Base-by-base conservation (phyloP, 2,888 invertebrate species). In the Yponomeuta sedellus region DNA sequence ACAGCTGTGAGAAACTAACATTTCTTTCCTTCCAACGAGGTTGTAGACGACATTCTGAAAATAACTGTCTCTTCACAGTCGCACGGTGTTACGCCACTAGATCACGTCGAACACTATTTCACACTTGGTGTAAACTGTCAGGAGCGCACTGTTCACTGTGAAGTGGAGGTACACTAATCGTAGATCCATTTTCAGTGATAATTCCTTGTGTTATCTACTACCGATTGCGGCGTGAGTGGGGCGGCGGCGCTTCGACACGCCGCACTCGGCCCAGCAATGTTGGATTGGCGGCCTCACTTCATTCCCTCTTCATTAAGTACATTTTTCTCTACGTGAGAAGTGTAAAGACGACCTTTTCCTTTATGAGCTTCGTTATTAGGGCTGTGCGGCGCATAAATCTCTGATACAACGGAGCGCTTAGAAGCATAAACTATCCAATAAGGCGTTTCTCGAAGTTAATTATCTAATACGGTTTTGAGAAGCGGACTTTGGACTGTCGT, bases 131-230 rank as follows among this genome's bases (percentile, higher is more conserved):
- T 81, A 80, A 79, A 83, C 77, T 80, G 79, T 81, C 76, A 75
- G 79, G 79, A 79, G 78, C 75, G 79, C 75, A 75, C 75, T 75
- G 71, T 74, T 78, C 72, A 74, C 74, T 79, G 78, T 78, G 74
- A 76, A 78, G 70, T 75, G 84, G 85, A 86, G 74, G 71, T 75
- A 74, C 71, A 76, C 80, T 82, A 86, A 89, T 88, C 87, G 83
- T 77, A 77, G 77, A 79, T 83, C 82, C 90, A 90, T 90, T 88
- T 89, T 90, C 80, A 85, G 83, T 87, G 90, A 90, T 90, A 90
- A 90, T 63, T 81, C 78, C 80, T 77, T 71, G 78, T 77, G 78
- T 79, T 77, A 72, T 70, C 73, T 71, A 71, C 59, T 58, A 44
- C 70, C 70, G 71, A 81, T 79, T 79, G 77, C 75, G 71, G 73